Percentiles rank a stretch among this genome's conserved stretches.
Conservation (phyloP, 1,140 invertebrate genomes). For the Drosophila insularis region DNA sequence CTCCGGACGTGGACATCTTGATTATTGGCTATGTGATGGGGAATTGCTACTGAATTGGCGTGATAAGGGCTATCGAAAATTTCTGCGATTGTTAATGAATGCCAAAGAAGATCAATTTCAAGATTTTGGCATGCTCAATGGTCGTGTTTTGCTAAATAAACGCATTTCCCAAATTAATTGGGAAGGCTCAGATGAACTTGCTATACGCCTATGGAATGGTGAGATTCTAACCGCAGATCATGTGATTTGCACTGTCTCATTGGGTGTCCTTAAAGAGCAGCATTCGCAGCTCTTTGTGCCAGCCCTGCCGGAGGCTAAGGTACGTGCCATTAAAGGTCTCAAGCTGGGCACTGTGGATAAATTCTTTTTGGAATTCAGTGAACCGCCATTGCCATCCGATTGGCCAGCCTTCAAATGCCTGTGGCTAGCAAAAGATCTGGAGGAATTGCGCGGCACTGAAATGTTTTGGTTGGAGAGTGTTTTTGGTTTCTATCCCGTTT, state of each 20-base stretch:
- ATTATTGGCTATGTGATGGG: slow-evolving; percentile 86
- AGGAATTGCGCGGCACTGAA: slow-evolving; percentile 57
- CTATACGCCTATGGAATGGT: slow-evolving; percentile 85
- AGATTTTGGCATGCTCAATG: slow-evolving; percentile 58
- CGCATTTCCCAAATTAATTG: slow-evolving; percentile 83
- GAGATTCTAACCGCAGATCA: slow-evolving; percentile 85
- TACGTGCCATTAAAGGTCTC: slow-evolving; percentile 86
- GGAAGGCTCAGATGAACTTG: slow-evolving; percentile 44
- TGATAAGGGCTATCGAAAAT: slow-evolving; percentile 84
- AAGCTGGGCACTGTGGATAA: slow-evolving; percentile 89
- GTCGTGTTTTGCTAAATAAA: slow-evolving; percentile 82
- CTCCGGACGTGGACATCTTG: slow-evolving; percentile 83
- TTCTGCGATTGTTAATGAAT: slow-evolving; percentile 85
- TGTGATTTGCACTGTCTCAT: slow-evolving; percentile 87
- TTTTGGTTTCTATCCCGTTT: slow-evolving; percentile 86
- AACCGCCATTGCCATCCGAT: slow-evolving; percentile 85
- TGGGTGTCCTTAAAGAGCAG: slow-evolving; percentile 88
- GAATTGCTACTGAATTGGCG: slow-evolving; percentile 86
- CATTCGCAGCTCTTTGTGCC: slow-evolving; percentile 86
- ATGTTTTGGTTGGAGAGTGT: slow-evolving; percentile 86
- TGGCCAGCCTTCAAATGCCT: slow-evolving; percentile 83
- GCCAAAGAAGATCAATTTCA: slow-evolving; percentile 13
- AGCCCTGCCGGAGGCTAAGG: slow-evolving; percentile 85
- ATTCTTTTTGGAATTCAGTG: slow-evolving; percentile 88
- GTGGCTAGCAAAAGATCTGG: slow-evolving; percentile 83